Evolutionary conservation across 2,797 vertebrate genomes (phyloP), one percentile per base, ranked within the genome.

Genomic region (Microctenopoma stevenorrisi): DNA sequence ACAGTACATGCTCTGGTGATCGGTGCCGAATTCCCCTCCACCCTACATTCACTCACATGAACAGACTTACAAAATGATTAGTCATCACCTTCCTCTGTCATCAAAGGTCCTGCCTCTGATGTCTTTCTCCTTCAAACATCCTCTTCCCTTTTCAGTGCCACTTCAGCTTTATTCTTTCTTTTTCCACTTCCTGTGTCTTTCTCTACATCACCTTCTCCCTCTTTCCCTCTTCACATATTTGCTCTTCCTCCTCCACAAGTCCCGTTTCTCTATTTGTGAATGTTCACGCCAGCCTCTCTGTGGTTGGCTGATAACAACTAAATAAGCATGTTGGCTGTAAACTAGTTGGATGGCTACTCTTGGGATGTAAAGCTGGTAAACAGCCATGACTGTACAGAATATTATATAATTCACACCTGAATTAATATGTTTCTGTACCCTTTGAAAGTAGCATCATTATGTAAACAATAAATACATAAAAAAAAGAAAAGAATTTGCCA

Each of bases 401-500:
- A 74, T 52, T 35, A 66, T 66, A 76, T 64, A 52, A 65, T 77
- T 90, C 91, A 91, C 89, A 93, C 79, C 93, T 93, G 86, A 93
- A 74, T 80, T 68, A 86, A 77, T 64, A 77, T 56, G 50, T 84
- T 84, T 72, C 68, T 67, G 91, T 78, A 86, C 92, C 93, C 93
- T 93, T 93, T 92, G 82, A 91, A 90, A 92, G 86, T 93, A 86
- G 83, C 89, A 84, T 89, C 83, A 53, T 81, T 85, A 89, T 93
- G 95, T 94, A 96, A 97, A 95, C 95, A 94, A 90, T 70, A 87
- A 89, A 91, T 89, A 93, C 88, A 91, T 78, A 82, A 68, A 85
- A 86, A 37, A 84, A 48, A 71, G 64, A 82, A 69, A 67, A 54
- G 48, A 55, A 53, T 72, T 73, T 70, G 68, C 76, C 72, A 50